Evolutionary conservation across 2,113 vertebrate genomes (phyloP), one percentile per base, ranked within the genome.

Genomic region (Vombatus ursinus): DNA sequence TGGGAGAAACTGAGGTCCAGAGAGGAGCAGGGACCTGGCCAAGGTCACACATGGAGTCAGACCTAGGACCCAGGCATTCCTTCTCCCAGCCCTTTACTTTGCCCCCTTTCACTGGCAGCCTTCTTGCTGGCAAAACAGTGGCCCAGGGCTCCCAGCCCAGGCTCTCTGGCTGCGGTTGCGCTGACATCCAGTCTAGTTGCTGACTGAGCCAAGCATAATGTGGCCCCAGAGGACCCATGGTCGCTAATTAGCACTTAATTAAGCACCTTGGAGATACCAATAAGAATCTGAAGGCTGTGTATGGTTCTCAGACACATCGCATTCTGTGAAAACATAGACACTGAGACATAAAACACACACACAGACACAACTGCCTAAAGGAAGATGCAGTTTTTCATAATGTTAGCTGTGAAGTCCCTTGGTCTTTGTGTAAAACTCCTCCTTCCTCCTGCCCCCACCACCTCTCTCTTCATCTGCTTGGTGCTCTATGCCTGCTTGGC

Each of bases 231-330:
- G 94, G 54, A 61, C 93, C 96, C 68, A 84, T 44, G 68, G 96
- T n/a, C 84, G 51, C 90, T 96, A 97, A 97, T 97, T 96, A 95
- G 92, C 44, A 92, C 89, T 96, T 97, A 94, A 96, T 96, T 97
- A 97, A 77, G 31, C 24, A n/a, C 61, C 93, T 11, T 3, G 48
- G 89, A 90, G 96, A 90, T 22, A 90, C 50, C 50, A 89, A 89
- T 93, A 68, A 31, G 51, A 16, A 0, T 1, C 90, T 93, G 16
- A 28, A 92, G 89, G 93, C 91, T 90, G 31, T 28, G 37, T n/a
- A 91, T 92, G 95, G 96, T 95, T 95, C 91, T 90, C 8, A 0
- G 0, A 0, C 92, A 92, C 90, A 52, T 52, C 51, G 89, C 61
- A 51, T 94, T 92, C 12, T 31, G 52, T n/a, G 92, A 93, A 96